phyloP scores from a whole-genome alignment of 2,113 vertebrate genomes.

The Pipra filicauda region DNA sequence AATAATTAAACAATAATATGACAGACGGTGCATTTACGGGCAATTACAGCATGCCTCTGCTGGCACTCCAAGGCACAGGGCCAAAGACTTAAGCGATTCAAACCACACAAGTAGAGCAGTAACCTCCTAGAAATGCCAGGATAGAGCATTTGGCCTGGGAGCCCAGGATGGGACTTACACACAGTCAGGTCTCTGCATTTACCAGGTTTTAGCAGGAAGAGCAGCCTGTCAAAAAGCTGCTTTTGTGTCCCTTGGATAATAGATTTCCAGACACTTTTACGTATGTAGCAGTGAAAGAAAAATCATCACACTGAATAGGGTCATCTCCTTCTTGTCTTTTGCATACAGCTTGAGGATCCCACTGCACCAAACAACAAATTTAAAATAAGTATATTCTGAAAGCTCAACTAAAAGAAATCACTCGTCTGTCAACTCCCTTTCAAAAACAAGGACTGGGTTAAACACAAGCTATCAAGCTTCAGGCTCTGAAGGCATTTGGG shows the following conservation, averaged over 20 bases:
- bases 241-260: not conserved
- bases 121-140: slow-evolving; percentile 34
- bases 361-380: not conserved
- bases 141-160: not conserved
- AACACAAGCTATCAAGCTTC: not conserved
- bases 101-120: slow-evolving; percentile 54
- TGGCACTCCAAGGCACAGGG: slow-evolving; percentile 50
- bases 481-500: not conserved
- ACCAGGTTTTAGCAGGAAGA: not conserved
- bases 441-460: not conserved
- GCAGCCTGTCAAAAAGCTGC: not conserved
- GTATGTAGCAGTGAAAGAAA: not conserved
- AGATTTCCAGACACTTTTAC: not conserved
- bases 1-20: slow-evolving; percentile 58
- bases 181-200: not conserved
- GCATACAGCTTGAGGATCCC: not conserved
- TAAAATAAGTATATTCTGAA: not conserved
- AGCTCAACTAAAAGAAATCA: not conserved
- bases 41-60: slow-evolving; percentile 64
- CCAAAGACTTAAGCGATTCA: slow-evolving; percentile 51
- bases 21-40: slow-evolving; percentile 60
- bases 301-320: not conserved
- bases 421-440: not conserved
- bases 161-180: not conserved
- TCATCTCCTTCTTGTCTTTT: not conserved